Percentiles rank a stretch among this genome's conserved stretches.
These are phyloP conservation scores for Rhinolophus ferrumequinum DNA, from an alignment of 2,113 vertebrate species.

Conservation along the genomic window DNA sequence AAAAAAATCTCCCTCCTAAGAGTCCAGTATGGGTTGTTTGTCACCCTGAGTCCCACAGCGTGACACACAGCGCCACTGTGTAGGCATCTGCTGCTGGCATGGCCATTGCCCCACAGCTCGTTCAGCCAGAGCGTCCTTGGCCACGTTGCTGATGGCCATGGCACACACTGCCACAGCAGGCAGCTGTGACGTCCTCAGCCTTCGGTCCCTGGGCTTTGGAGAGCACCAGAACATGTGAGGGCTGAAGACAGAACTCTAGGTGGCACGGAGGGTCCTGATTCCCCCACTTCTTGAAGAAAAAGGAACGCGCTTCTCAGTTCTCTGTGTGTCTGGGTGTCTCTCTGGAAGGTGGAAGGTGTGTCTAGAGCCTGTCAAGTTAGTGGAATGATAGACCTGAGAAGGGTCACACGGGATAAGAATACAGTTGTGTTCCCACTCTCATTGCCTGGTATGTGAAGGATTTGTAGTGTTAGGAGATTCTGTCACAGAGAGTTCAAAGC, in stretches of 20 bases:
- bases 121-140: background rate
- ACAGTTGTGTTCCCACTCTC: background rate
- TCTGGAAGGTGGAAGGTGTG: too few species aligned
- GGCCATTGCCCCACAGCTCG: background rate
- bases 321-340: background rate
- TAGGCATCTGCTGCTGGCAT: too few species aligned
- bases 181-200: background rate
- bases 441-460: background rate
- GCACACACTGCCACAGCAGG: too few species aligned
- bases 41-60: rapidly evolving
- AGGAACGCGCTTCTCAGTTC: background rate
- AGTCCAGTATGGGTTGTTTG: background rate
- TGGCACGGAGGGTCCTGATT: background rate
- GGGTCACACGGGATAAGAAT: background rate
- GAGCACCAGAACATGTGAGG: background rate
- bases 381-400: background rate
- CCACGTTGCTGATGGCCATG: background rate
- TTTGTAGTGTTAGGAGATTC: background rate
- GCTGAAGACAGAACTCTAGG: background rate
- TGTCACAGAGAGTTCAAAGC: too few species aligned
- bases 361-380: background rate
- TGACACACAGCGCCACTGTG: too few species aligned
- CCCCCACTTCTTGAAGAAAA: background rate
- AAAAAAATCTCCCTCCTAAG: background rate
- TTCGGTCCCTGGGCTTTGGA: background rate